phyloP scores from a whole-genome alignment of 2,888 invertebrate genomes.

The Leucophenga maculata region DNA sequence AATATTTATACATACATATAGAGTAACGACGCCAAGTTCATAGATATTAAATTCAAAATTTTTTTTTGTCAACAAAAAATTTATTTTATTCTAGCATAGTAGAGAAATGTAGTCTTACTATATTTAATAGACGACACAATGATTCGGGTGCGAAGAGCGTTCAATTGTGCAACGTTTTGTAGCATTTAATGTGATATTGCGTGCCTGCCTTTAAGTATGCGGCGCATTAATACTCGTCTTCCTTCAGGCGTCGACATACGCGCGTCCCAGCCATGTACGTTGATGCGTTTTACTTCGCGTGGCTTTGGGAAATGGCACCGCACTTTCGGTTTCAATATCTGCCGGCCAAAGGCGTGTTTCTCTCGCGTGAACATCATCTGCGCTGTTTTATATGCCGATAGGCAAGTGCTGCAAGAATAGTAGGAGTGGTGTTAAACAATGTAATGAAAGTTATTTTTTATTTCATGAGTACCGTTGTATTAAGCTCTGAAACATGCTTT shows the following conservation, averaged over 20 bases:
- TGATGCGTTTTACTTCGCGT: constrained; percentile 80
- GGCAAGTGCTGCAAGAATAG: constrained; percentile 45
- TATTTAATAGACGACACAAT: too few species aligned
- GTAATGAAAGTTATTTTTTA: not conserved
- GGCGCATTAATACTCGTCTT: constrained; percentile 81
- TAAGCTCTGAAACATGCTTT: constrained; percentile 54
- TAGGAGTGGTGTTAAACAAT: not conserved
- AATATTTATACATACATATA: not conserved
- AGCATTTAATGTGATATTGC: constrained; percentile 78
- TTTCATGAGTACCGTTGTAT: constrained; percentile 52
- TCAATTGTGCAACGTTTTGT: constrained; percentile 3
- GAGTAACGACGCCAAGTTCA: too few species aligned
- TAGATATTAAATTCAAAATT: not conserved
- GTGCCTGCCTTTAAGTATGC: constrained; percentile 82
- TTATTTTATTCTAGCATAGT: constrained; percentile 25
- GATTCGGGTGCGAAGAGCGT: too few species aligned
- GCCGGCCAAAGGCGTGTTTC: constrained; percentile 65
- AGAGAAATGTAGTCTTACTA: not conserved
- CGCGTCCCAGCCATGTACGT: constrained; percentile 80
- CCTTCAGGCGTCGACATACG: constrained; percentile 81
- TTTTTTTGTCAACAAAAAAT: not conserved
- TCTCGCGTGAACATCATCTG: constrained; percentile 57
- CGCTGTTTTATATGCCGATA: constrained; percentile 43
- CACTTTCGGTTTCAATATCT: constrained; percentile 63
- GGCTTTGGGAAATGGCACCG: constrained; percentile 81